Conservation (phyloP, 1,140 invertebrate genomes). For the Bathynomus jamesi region DNA sequence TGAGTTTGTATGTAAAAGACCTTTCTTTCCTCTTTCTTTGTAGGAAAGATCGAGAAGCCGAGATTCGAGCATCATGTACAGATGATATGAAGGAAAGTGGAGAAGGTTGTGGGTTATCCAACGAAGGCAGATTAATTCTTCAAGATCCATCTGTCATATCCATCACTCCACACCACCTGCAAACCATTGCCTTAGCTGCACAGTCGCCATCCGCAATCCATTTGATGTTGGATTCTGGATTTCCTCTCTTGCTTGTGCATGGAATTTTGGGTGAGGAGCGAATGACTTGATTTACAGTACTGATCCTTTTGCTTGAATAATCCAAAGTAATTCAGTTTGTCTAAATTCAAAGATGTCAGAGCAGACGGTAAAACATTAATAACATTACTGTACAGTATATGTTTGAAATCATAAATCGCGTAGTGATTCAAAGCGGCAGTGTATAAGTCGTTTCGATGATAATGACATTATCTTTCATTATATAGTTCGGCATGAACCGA, state of each 20-base stretch:
- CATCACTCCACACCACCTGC: slow-evolving; percentile 51
- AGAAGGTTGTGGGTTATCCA: slow-evolving; percentile 38
- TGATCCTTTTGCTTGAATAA: neutral
- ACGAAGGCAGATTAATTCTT: slow-evolving; percentile 18
- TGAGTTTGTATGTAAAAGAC: neutral
- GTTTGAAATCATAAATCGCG: too few relatives aligned
- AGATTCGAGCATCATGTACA: slow-evolving; percentile 45
- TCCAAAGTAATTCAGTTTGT: too few relatives aligned
- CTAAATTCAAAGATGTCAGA: too few relatives aligned
- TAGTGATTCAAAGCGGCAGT: too few relatives aligned
- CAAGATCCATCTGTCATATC: slow-evolving; percentile 29
- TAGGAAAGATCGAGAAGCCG: slow-evolving; percentile 44
- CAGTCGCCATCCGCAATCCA: slow-evolving; percentile 64
- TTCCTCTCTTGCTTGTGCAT: slow-evolving; percentile 45
- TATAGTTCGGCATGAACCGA: too few relatives aligned
- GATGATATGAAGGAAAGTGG: slow-evolving; percentile 61
- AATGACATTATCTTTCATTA: too few relatives aligned
- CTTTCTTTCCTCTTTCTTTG: neutral
- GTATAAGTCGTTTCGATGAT: too few relatives aligned
- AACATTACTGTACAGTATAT: too few relatives aligned
- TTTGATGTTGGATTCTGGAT: slow-evolving; percentile 64
- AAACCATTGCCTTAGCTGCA: slow-evolving; percentile 63
- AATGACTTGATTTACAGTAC: neutral
- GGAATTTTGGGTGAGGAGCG: slow-evolving; percentile 20
- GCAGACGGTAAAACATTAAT: too few relatives aligned